Percentiles rank a stretch among this genome's conserved stretches.
These are phyloP conservation scores for Platypus cylindrus DNA, from an alignment of 2,888 invertebrate genomes.

Conservation along the genomic window DNA sequence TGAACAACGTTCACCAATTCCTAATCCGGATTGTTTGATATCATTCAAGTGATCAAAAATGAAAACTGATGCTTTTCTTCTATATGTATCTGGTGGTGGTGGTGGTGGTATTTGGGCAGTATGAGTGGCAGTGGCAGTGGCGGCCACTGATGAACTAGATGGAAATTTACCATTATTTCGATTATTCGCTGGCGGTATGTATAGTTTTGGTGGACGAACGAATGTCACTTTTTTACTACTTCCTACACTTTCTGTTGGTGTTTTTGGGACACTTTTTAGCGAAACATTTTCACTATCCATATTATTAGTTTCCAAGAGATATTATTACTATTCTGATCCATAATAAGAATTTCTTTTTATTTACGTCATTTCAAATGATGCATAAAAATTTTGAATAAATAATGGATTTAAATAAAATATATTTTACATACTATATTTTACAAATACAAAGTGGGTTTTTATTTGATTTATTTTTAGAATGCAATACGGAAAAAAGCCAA, in stretches of 20 bases:
- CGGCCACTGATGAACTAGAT: not conserved
- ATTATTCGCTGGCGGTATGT: conserved; percentile 22
- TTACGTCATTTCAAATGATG: too few relatives aligned
- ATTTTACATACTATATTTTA: too few relatives aligned
- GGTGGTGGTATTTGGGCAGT: not conserved
- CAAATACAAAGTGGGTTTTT: too few relatives aligned
- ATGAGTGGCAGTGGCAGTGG: not conserved
- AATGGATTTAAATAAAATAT: too few relatives aligned
- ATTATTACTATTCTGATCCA: too few relatives aligned
- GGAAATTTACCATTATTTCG: not conserved
- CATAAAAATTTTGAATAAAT: too few relatives aligned
- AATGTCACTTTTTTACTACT: conserved; percentile 21
- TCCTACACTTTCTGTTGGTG: conserved; percentile 6
- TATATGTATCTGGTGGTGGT: conserved; percentile 25
- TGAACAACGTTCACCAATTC: conserved; percentile 71
- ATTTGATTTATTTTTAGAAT: too few relatives aligned
- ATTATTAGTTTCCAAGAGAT: not conserved
- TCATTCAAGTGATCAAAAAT: conserved; percentile 58
- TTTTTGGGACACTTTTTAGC: conserved; percentile 2
- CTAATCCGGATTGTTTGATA: conserved; percentile 35
- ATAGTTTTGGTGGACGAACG: conserved; percentile 26
- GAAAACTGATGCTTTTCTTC: conserved; percentile 55
- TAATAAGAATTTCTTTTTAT: too few relatives aligned
- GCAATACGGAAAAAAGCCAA: too few relatives aligned
- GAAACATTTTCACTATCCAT: conserved; percentile 4